Percentiles rank a stretch among this genome's conserved stretches.
Evolutionary conservation across 30 jellyfish, hydroid and myxozoan genomes (phyloP).

Genomic region (Catostylus mosaicus): DNA sequence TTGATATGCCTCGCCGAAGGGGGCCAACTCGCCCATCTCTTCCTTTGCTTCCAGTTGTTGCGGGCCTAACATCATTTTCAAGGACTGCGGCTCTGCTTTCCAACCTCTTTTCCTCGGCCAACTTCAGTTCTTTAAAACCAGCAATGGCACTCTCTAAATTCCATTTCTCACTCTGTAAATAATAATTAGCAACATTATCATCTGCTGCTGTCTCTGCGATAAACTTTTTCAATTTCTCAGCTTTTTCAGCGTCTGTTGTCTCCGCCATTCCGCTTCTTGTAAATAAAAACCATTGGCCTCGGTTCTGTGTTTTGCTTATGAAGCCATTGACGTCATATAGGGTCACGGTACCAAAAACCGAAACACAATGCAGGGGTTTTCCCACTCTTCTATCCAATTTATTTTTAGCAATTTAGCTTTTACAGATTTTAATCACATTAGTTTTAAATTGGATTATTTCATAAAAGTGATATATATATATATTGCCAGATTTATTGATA

Average conservation of each 20-base stretch:
- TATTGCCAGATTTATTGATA: no score
- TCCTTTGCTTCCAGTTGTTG: background rate
- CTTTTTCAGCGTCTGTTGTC: slow-evolving; percentile 22
- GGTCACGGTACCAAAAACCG: no score
- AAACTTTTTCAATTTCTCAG: slow-evolving; percentile 46
- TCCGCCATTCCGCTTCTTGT: slow-evolving; percentile 37
- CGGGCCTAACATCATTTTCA: background rate
- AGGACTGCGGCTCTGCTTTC: slow-evolving; percentile 23
- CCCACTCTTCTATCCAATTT: no score
- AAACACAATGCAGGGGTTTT: no score
- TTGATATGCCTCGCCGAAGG: slow-evolving; percentile 79
- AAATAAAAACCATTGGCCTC: background rate
- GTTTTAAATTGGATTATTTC: no score
- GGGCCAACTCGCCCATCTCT: slow-evolving; percentile 44
- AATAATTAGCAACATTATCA: slow-evolving; percentile 57
- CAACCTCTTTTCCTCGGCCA: slow-evolving; percentile 41
- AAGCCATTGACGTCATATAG: no score
- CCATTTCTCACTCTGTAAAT: slow-evolving; percentile 67
- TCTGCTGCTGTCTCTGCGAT: slow-evolving; percentile 75
- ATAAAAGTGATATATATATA: no score
- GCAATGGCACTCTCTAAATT: slow-evolving; percentile 50
- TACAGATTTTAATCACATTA: no score
- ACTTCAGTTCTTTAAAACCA: slow-evolving; percentile 41
- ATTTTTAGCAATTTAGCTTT: no score
- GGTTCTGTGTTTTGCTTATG: background rate